Evolutionary conservation across 35 echinoderm and acorn worm genomes (phyloP).

Genomic region (Stichopus chloronotus): DNA sequence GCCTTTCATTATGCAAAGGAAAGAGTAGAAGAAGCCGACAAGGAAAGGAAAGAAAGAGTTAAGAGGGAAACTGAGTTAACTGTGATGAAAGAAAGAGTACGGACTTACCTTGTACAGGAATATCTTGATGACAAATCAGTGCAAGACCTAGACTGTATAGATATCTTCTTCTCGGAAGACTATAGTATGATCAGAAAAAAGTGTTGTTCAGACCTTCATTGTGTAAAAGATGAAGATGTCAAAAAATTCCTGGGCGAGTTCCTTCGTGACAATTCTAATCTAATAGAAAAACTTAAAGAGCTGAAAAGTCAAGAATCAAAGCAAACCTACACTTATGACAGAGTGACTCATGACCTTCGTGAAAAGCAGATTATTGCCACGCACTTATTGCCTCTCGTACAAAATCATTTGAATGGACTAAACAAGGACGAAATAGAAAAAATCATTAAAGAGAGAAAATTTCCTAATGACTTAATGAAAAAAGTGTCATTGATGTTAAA

Average conservation of each 20-base stretch:
- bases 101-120: not conserved
- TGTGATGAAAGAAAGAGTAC: slow-evolving; percentile 4
- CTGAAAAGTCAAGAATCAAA: not conserved
- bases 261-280: not conserved
- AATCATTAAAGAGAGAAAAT: not conserved
- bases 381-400: not conserved
- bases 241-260: not conserved
- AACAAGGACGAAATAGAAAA: not conserved
- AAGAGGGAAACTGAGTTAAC: not conserved
- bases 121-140: not conserved
- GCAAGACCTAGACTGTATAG: not conserved
- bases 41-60: not conserved
- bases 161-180: not conserved
- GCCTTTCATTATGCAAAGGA: not conserved
- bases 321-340: not conserved
- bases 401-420: not conserved
- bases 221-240: not conserved
- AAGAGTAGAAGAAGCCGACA: not conserved
- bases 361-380: slow-evolving; percentile 4
- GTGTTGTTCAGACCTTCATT: no score
- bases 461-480: not conserved
- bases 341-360: not conserved
- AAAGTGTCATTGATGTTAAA: no score
- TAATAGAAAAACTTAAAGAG: not conserved
- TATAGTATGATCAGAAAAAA: not conserved